These are phyloP conservation scores for Stenodema calcarata DNA, from an alignment of 2,888 invertebrate species.

Conservation along the genomic window DNA sequence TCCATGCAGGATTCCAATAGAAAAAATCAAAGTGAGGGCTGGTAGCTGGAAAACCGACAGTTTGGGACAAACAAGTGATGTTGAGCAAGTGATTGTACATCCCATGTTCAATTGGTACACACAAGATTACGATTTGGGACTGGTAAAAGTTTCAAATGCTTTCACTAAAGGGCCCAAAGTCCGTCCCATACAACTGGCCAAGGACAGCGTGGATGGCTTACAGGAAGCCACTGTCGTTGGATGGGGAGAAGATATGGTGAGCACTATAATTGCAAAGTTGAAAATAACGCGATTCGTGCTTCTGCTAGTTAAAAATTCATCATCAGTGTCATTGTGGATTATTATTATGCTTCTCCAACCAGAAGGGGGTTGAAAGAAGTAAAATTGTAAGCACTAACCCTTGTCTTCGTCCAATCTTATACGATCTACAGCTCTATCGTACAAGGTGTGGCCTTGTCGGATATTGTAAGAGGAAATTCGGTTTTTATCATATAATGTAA, in stretches of 20 bases:
- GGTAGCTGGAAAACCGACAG: conserved; percentile 8
- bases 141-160: neutral
- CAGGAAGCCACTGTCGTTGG: neutral
- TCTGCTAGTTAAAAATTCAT: too few relatives aligned
- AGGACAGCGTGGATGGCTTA: neutral
- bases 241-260: conserved; percentile 33
- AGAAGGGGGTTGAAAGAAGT: too few relatives aligned
- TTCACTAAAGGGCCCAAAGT: neutral
- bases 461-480: too few relatives aligned
- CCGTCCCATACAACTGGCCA: conserved; percentile 9
- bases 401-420: too few relatives aligned
- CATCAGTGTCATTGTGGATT: too few relatives aligned
- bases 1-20: neutral
- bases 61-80: neutral
- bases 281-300: too few relatives aligned
- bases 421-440: too few relatives aligned
- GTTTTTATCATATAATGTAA: too few relatives aligned
- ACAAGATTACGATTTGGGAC: conserved; percentile 28
- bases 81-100: neutral
- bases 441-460: too few relatives aligned
- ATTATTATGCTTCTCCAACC: too few relatives aligned
- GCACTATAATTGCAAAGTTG: neutral
- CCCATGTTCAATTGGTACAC: conserved; percentile 39
- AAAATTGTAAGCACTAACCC: too few relatives aligned
- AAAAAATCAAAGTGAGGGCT: conserved; percentile 25